phyloP scores from a whole-genome alignment of 2,113 vertebrate species.

The Scortum barcoo region DNA sequence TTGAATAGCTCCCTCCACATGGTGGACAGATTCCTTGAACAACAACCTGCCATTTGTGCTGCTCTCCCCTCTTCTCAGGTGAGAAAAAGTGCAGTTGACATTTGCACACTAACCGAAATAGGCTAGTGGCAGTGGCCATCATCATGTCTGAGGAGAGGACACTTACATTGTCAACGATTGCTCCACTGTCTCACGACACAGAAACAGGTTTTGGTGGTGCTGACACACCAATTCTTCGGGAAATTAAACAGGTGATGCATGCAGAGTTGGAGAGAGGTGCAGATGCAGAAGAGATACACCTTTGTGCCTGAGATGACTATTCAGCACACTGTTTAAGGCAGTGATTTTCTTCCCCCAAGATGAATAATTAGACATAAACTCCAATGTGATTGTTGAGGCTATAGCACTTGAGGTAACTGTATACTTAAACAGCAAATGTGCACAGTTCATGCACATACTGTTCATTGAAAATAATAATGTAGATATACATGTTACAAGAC shows the following conservation, averaged over 20 bases:
- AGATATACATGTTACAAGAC: neutral
- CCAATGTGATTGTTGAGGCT: neutral
- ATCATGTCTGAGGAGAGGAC: constrained; percentile 14
- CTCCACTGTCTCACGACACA: neutral
- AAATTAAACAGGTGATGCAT: neutral
- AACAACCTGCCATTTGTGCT: neutral
- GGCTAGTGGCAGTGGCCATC: neutral
- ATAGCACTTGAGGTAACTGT: neutral
- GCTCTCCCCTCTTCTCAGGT: constrained; percentile 5
- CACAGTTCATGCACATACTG: neutral
- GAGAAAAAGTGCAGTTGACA: constrained; percentile 23
- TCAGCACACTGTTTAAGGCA: neutral
- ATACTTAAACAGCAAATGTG: neutral
- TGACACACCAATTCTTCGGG: neutral
- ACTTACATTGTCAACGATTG: neutral
- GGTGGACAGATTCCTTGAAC: neutral
- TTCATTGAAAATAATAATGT: neutral
- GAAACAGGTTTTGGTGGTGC: neutral
- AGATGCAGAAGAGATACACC: neutral
- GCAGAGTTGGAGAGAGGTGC: neutral
- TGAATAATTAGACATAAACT: neutral
- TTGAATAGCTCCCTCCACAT: neutral
- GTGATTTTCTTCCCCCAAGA: neutral
- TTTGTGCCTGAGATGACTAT: neutral
- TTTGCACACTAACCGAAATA: constrained; percentile 24